Percentiles rank a stretch among this genome's conserved stretches.
These are phyloP conservation scores for Aquatica leii DNA, from an alignment of 2,888 invertebrate species.

Conservation along the genomic window DNA sequence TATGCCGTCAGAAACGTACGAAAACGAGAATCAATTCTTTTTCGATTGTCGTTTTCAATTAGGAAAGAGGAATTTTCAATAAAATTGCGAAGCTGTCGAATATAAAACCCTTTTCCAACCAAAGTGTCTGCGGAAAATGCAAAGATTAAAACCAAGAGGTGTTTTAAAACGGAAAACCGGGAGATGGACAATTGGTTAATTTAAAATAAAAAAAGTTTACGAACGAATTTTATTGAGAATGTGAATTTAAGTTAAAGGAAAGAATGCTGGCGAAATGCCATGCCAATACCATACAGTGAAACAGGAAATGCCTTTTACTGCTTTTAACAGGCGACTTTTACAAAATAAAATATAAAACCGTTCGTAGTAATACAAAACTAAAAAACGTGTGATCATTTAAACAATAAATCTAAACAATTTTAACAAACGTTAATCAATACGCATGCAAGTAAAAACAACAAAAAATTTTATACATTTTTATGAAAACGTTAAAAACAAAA, in stretches of 20 bases:
- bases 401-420: no score
- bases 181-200: constrained; percentile 14
- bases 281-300: constrained; percentile 5
- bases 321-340: constrained; percentile 13
- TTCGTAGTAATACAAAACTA: constrained; percentile 7
- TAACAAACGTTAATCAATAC: no score
- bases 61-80: constrained; percentile 46
- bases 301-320: constrained; percentile 33
- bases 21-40: constrained; percentile 46
- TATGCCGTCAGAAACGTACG: constrained; percentile 39
- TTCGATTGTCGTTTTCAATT: constrained; percentile 48
- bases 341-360: neutral
- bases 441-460: no score
- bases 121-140: constrained; percentile 26
- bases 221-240: constrained; percentile 9
- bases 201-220: constrained; percentile 21
- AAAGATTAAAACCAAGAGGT: constrained; percentile 23
- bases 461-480: no score
- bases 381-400: no score
- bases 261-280: constrained; percentile 25
- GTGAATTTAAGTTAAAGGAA: constrained; percentile 16
- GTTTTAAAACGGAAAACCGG: constrained; percentile 11
- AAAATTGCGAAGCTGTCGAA: constrained; percentile 45
- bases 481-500: no score
- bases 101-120: constrained; percentile 35